phyloP scores from a whole-genome alignment of 2,113 vertebrate species.

The Leiothrix lutea region DNA sequence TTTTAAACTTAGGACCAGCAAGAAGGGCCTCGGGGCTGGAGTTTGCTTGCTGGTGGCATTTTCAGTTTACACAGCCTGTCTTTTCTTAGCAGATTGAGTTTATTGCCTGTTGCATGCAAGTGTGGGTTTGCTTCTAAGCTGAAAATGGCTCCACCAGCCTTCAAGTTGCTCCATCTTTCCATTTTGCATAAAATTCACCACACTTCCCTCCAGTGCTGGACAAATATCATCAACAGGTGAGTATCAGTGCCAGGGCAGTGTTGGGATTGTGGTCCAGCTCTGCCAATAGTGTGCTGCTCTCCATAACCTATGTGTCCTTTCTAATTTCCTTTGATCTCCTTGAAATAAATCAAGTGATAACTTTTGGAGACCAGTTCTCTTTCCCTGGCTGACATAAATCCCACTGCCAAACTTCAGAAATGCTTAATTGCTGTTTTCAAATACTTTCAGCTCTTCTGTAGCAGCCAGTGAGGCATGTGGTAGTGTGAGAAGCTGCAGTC shows the following conservation, averaged over 20 bases:
- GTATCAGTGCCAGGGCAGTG: neutral
- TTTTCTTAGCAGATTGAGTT: neutral
- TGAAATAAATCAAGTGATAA: neutral
- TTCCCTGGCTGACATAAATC: neutral
- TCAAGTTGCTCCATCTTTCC: neutral
- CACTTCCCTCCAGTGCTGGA: neutral
- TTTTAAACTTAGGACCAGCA: neutral
- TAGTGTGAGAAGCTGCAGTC: neutral
- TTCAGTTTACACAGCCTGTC: neutral
- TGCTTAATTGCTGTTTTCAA: neutral
- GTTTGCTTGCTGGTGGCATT: neutral
- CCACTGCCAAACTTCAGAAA: neutral
- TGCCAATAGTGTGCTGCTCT: fast-evolving
- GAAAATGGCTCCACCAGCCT: neutral
- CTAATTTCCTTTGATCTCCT: neutral
- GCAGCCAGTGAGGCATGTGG: neutral
- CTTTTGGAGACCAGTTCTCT: neutral
- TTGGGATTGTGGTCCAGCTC: neutral
- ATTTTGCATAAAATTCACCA: neutral
- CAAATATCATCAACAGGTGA: neutral
- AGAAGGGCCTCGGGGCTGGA: neutral
- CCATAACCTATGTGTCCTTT: neutral
- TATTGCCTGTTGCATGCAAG: neutral
- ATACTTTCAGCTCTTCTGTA: neutral
- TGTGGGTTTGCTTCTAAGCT: neutral